These are phyloP conservation scores for Labrus mixtus DNA, from an alignment of 2,113 vertebrate species.

Conservation along the genomic window DNA sequence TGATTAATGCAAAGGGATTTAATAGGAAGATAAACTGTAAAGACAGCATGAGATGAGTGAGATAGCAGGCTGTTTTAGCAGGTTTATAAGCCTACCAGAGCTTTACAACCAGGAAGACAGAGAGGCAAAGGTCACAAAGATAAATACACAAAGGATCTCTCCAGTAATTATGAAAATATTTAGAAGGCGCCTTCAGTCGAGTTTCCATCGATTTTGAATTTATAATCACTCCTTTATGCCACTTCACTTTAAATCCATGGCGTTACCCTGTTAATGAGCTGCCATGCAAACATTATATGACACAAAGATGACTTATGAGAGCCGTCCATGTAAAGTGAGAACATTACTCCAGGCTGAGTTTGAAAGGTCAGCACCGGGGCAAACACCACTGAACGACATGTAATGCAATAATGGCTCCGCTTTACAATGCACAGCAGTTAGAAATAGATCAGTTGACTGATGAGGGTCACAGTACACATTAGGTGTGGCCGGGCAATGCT, in stretches of 20 bases:
- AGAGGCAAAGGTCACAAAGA: conserved; percentile 51
- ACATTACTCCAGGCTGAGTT: conserved; percentile 41
- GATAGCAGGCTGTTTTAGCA: conserved; percentile 49
- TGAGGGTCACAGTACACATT: conserved; percentile 57
- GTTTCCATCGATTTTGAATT: conserved; percentile 10
- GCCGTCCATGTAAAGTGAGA: conserved; percentile 25
- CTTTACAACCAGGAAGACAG: conserved; percentile 11
- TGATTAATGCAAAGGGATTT: conserved; percentile 32
- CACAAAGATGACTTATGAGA: conserved; percentile 14
- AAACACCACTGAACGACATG: conserved; percentile 48
- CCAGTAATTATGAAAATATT: conserved; percentile 16
- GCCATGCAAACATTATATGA: conserved; percentile 23
- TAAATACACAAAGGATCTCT: conserved; percentile 36
- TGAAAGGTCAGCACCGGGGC: conserved; percentile 36
- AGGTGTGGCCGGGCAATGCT: conserved; percentile 43
- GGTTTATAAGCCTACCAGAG: conserved; percentile 14
- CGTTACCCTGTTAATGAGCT: conserved; percentile 33
- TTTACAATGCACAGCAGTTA: conserved; percentile 51
- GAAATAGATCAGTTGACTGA: conserved; percentile 54
- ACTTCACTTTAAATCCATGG: conserved; percentile 19
- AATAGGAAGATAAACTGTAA: conserved; percentile 26
- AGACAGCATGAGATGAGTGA: conserved; percentile 17
- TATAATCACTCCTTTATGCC: conserved; percentile 5
- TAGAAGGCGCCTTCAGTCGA: not conserved
- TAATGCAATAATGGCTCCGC: conserved; percentile 19